Percentiles rank a stretch among this genome's conserved stretches.
Evolutionary conservation across 2,888 invertebrate species (phyloP).

Genomic region (Argyresthia goedartella): DNA sequence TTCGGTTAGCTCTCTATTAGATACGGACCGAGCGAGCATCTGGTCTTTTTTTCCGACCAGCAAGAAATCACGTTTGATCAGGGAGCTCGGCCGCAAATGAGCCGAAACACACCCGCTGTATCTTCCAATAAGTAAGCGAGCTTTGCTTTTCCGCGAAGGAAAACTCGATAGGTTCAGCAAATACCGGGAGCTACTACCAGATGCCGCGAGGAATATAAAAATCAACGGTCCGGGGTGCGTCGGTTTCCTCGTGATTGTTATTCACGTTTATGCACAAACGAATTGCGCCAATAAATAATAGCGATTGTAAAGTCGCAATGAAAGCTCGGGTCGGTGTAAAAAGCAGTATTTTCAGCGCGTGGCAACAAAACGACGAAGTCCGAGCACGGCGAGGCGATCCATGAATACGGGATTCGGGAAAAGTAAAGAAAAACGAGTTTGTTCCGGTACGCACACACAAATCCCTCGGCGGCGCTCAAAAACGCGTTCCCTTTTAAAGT

Average conservation of each 20-base stretch:
- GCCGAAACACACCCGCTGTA: constrained; percentile 62
- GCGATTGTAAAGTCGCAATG: constrained; percentile 30
- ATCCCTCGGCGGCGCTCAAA: constrained; percentile 57
- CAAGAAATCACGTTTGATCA: constrained; percentile 62
- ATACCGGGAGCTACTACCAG: constrained; percentile 34
- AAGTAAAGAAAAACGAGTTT: constrained; percentile 33
- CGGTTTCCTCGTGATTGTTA: constrained; percentile 48
- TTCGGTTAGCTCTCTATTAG: constrained; percentile 35
- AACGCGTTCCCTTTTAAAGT: constrained; percentile 67
- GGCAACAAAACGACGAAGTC: constrained; percentile 23
- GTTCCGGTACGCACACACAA: constrained; percentile 37
- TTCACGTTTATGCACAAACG: constrained; percentile 40
- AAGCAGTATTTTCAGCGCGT: constrained; percentile 24
- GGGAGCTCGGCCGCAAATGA: constrained; percentile 55
- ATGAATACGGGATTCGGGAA: constrained; percentile 32
- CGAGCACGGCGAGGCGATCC: constrained; percentile 8
- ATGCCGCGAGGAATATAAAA: constrained; percentile 60
- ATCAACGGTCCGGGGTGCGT: constrained; percentile 51
- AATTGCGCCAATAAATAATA: constrained; percentile 38
- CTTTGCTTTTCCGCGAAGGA: constrained; percentile 38
- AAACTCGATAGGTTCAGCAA: constrained; percentile 37
- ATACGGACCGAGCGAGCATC: constrained; percentile 17
- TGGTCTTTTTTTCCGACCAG: constrained; percentile 41
- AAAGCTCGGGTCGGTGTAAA: constrained; percentile 29
- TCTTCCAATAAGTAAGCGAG: constrained; percentile 58